These are phyloP conservation scores for Galerucella pusilla DNA, from an alignment of 2,888 invertebrate species.

Conservation along the genomic window DNA sequence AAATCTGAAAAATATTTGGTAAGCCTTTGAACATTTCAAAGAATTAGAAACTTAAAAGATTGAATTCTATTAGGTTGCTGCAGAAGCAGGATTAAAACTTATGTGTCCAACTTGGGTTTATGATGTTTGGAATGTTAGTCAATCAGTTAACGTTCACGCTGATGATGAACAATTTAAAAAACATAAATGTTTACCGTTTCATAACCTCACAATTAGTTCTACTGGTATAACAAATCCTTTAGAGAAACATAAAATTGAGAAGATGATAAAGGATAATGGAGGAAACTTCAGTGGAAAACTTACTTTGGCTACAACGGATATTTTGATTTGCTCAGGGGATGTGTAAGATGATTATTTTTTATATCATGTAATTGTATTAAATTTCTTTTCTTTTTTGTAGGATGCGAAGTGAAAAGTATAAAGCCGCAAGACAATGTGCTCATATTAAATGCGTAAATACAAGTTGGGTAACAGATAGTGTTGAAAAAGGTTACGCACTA, in stretches of 20 bases:
- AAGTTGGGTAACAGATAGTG: conserved; percentile 85
- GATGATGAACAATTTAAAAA: conserved; percentile 73
- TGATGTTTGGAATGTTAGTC: conserved; percentile 81
- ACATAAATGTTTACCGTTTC: conserved; percentile 76
- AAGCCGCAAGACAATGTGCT: conserved; percentile 66
- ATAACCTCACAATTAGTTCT: conserved; percentile 80
- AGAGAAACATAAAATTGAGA: conserved; percentile 74
- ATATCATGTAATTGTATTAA: background rate
- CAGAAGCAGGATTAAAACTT: conserved; percentile 74
- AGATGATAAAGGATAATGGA: conserved; percentile 79
- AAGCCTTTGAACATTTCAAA: conserved; percentile 47
- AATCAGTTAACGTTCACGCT: conserved; percentile 71
- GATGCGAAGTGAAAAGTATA: conserved; percentile 78
- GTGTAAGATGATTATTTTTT: conserved; percentile 62
- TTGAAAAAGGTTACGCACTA: conserved; percentile 76
- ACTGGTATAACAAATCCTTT: conserved; percentile 74
- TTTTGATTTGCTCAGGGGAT: conserved; percentile 68
- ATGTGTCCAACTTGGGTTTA: conserved; percentile 85
- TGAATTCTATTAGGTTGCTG: conserved; percentile 72
- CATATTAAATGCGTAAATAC: conserved; percentile 75
- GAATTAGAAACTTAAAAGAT: background rate
- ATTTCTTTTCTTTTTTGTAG: conserved; percentile 58
- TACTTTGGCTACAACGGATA: conserved; percentile 68
- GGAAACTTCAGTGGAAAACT: conserved; percentile 67
- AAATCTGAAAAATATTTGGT: conserved; percentile 83